phyloP scores from a whole-genome alignment of 1,140 invertebrate species.

The Liolophura sinensis region DNA sequence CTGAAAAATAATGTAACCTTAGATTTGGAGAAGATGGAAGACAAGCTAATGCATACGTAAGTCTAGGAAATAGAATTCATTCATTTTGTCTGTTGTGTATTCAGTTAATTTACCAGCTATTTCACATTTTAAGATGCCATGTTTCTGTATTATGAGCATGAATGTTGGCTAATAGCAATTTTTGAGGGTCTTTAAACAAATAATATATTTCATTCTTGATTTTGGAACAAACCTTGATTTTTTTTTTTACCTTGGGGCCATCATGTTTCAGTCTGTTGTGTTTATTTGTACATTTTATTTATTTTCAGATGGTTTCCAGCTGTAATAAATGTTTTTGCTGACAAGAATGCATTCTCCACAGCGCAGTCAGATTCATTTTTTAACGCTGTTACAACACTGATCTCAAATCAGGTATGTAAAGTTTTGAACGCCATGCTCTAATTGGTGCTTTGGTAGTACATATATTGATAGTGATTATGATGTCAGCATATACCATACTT shows the following conservation, averaged over 20 bases:
- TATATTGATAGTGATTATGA: background rate
- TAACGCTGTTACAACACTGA: constrained; percentile 53
- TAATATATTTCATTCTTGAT: too few species aligned
- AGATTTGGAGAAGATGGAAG: constrained; percentile 52
- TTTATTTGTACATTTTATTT: constrained; percentile 2
- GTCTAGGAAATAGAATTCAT: background rate
- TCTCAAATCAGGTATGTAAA: constrained; percentile 53
- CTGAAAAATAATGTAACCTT: constrained; percentile 48
- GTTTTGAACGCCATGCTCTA: too few species aligned
- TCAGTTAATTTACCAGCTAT: background rate
- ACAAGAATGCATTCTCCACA: constrained; percentile 43
- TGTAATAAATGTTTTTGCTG: constrained; percentile 54
- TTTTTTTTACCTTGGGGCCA: too few species aligned
- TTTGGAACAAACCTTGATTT: too few species aligned
- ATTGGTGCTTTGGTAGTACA: too few species aligned
- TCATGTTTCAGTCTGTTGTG: too few species aligned
- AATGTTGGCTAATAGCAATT: too few species aligned
- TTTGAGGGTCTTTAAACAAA: too few species aligned
- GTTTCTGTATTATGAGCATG: background rate
- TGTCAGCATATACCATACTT: too few species aligned
- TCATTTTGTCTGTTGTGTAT: background rate
- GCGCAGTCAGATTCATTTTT: constrained; percentile 55
- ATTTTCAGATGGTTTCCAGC: constrained; percentile 54
- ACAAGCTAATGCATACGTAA: constrained; percentile 51
- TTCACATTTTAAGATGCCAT: too few species aligned